These are phyloP conservation scores for Argyresthia albistria DNA, from an alignment of 2,888 invertebrate genomes.

Conservation along the genomic window DNA sequence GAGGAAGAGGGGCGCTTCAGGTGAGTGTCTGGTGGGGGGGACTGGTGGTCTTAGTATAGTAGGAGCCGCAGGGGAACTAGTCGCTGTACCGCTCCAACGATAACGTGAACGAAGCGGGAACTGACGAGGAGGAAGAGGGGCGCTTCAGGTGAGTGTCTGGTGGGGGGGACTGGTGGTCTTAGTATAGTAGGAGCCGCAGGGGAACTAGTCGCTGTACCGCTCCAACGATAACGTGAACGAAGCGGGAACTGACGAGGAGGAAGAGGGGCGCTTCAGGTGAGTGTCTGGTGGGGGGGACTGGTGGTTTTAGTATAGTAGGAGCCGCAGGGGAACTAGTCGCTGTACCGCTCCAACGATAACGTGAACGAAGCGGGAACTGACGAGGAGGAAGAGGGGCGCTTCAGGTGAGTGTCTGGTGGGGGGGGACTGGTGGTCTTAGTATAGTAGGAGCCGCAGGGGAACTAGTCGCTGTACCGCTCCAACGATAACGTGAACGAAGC, in stretches of 20 bases:
- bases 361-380: constrained; percentile 31
- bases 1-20: constrained; percentile 15
- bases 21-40: constrained; percentile 11
- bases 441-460: constrained; percentile 36
- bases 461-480: constrained; percentile 45
- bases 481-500: constrained; percentile 43
- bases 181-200: constrained; percentile 35
- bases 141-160: too few relatives aligned
- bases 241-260: constrained; percentile 28
- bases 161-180: too few relatives aligned
- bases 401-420: constrained; percentile 3
- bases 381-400: constrained; percentile 19
- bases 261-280: constrained; percentile 6
- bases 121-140: constrained; percentile 19
- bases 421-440: constrained; percentile 13
- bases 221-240: constrained; percentile 45
- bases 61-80: constrained; percentile 43
- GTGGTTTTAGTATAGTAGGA: too few relatives aligned
- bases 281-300: constrained; percentile 11
- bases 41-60: too few relatives aligned
- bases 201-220: constrained; percentile 43
- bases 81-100: constrained; percentile 45
- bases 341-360: constrained; percentile 46
- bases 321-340: constrained; percentile 40
- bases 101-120: constrained; percentile 36